These are phyloP conservation scores for Phrynocephalus forsythii DNA, from an alignment of 2,797 vertebrate species.

Conservation along the genomic window DNA sequence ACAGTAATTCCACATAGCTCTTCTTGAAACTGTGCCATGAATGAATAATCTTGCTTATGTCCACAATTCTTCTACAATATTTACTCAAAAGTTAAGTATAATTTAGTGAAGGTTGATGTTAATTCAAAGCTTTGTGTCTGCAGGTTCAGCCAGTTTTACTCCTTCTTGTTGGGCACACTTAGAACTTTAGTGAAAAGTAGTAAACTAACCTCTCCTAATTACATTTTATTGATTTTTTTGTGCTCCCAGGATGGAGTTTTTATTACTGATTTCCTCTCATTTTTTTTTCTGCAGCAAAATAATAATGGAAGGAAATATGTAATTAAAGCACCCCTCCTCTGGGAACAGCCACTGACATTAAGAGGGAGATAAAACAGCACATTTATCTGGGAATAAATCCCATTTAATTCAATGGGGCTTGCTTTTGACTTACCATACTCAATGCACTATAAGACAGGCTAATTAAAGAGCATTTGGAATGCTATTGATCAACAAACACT, in stretches of 20 bases:
- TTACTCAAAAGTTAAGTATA: neutral
- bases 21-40: neutral
- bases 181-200: neutral
- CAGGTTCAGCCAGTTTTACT: neutral
- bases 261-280: neutral
- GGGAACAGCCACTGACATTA: neutral
- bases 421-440: neutral
- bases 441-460: neutral
- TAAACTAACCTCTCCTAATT: neutral
- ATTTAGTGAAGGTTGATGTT: neutral
- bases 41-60: neutral
- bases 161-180: neutral
- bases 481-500: neutral
- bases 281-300: neutral
- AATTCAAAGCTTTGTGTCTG: constrained; percentile 16
- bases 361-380: neutral
- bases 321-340: neutral
- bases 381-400: no score
- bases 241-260: neutral
- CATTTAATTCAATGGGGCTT: neutral
- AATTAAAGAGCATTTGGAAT: neutral
- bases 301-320: neutral
- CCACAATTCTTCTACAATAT: neutral
- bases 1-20: neutral
- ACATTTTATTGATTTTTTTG: neutral